phyloP scores from a whole-genome alignment of 2,888 invertebrate genomes.

The Aleiodes testaceus region DNA sequence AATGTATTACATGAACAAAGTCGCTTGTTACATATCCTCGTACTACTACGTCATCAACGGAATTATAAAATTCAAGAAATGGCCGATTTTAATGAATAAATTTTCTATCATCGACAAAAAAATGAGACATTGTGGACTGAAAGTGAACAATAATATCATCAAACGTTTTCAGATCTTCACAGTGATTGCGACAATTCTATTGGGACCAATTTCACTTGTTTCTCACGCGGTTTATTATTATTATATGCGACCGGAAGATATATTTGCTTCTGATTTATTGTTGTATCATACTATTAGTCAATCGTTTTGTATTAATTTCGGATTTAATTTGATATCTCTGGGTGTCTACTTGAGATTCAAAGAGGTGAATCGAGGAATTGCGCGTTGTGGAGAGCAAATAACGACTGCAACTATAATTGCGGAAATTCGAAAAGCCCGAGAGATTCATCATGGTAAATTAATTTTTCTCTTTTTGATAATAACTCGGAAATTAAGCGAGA shows the following conservation, averaged over 20 bases:
- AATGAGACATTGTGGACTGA: constrained; percentile 49
- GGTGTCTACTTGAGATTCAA: constrained; percentile 56
- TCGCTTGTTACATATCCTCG: constrained; percentile 57
- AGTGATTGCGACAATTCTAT: constrained; percentile 45
- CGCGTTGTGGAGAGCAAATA: constrained; percentile 47
- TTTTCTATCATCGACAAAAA: constrained; percentile 55
- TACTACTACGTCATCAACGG: constrained; percentile 62
- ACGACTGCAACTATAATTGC: constrained; percentile 52
- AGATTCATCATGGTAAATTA: constrained; percentile 56
- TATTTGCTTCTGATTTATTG: constrained; percentile 61
- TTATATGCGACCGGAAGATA: constrained; percentile 56
- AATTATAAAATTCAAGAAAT: constrained; percentile 56
- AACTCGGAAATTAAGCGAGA: too few relatives aligned
- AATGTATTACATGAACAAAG: constrained; percentile 64
- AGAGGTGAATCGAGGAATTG: constrained; percentile 55
- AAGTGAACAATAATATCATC: constrained; percentile 49
- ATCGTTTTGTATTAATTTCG: constrained; percentile 58
- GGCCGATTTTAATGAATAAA: constrained; percentile 58
- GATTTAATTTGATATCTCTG: constrained; percentile 58
- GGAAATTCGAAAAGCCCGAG: constrained; percentile 58
- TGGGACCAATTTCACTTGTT: constrained; percentile 57
- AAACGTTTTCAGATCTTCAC: constrained; percentile 53
- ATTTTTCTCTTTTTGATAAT: neutral
- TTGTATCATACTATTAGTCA: constrained; percentile 63
- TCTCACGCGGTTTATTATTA: constrained; percentile 61